Percentiles rank a stretch among this genome's conserved stretches.
Conservation (phyloP, 2,113 vertebrate genomes). For the Pantherophis guttatus region DNA sequence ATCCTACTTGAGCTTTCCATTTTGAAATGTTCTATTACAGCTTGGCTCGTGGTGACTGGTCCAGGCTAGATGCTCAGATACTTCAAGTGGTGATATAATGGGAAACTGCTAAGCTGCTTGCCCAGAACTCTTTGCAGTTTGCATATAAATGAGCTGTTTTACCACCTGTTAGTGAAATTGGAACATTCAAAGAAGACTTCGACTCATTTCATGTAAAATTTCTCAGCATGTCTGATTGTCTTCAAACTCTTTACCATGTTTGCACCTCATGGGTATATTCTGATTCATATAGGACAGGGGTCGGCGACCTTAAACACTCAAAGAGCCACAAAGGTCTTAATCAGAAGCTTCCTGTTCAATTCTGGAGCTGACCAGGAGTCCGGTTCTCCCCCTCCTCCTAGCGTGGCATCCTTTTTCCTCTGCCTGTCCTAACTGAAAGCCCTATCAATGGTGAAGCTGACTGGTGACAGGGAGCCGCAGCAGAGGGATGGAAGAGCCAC, state of each 20-base stretch:
- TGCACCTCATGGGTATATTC: not conserved
- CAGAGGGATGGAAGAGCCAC: too few species aligned
- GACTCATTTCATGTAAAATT: not conserved
- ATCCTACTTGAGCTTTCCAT: not conserved
- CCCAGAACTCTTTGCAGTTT: not conserved
- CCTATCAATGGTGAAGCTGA: too few species aligned
- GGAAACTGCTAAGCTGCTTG: not conserved
- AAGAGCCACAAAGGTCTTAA: too few species aligned
- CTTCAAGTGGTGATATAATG: not conserved
- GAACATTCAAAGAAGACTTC: not conserved
- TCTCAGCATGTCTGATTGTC: not conserved
- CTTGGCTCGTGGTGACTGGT: not conserved
- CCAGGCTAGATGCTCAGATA: not conserved
- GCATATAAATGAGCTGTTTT: not conserved
- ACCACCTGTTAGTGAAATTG: not conserved
- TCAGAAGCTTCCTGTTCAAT: too few species aligned
- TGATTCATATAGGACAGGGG: not conserved
- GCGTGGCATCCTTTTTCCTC: too few species aligned
- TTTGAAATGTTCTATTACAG: not conserved
- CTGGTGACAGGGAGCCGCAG: too few species aligned
- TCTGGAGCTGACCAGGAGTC: too few species aligned
- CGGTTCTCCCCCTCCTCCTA: too few species aligned
- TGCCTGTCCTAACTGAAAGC: too few species aligned
- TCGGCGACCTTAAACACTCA: too few species aligned
- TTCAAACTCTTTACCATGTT: not conserved